These are phyloP conservation scores for Teleiodes luculella DNA, from an alignment of 2,888 invertebrate species.

Conservation along the genomic window DNA sequence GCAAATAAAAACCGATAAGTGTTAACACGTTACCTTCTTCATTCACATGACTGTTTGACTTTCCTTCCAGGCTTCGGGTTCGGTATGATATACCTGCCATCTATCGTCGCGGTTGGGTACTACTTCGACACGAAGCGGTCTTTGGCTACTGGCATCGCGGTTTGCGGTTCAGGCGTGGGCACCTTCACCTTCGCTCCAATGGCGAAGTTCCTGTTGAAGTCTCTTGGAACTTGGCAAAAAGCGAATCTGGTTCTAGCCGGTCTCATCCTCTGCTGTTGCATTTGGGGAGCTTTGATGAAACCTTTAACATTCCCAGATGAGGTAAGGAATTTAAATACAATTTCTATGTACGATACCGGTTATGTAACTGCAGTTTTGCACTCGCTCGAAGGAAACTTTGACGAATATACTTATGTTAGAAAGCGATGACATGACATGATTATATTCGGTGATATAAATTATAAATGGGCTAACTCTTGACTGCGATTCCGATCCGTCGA, in stretches of 20 bases:
- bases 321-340: background rate
- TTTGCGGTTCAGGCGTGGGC: slow-evolving; percentile 98
- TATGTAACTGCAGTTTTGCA: too few species aligned
- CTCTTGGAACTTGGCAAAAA: background rate
- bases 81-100: slow-evolving; percentile 96
- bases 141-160: slow-evolving; percentile 95
- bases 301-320: slow-evolving; percentile 8
- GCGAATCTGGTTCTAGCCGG: slow-evolving; percentile 7
- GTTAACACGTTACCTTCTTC: background rate
- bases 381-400: too few species aligned
- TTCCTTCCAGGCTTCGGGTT: slow-evolving; percentile 87
- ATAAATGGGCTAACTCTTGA: too few species aligned
- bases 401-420: too few species aligned
- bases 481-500: too few species aligned
- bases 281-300: slow-evolving; percentile 9
- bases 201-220: slow-evolving; percentile 44
- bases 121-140: slow-evolving; percentile 98
- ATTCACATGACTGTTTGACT: background rate
- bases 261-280: background rate
- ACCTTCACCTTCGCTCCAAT: slow-evolving; percentile 92
- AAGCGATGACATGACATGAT: too few species aligned
- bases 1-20: background rate
- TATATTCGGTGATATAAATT: too few species aligned
- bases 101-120: slow-evolving; percentile 96
- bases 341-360: too few species aligned